Evolutionary conservation across 2,113 vertebrate species (phyloP).

Genomic region (Poicephalus meyeri): DNA sequence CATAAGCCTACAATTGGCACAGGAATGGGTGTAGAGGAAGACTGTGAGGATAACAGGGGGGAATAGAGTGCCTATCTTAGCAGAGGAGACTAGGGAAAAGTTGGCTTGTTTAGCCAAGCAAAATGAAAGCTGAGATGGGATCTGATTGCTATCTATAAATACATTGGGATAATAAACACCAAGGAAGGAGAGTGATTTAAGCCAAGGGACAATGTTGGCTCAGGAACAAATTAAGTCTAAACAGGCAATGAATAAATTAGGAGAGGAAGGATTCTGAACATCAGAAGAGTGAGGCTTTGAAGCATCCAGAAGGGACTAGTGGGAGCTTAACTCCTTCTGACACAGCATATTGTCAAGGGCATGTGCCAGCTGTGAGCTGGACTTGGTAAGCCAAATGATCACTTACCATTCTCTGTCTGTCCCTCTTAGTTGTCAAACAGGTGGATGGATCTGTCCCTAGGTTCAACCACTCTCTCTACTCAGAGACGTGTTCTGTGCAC

Average conservation of each 20-base stretch:
- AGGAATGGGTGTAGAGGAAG: background rate
- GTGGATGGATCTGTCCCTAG: background rate
- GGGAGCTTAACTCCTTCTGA: background rate
- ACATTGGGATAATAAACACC: background rate
- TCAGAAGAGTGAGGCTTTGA: background rate
- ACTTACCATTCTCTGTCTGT: background rate
- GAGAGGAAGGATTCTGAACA: background rate
- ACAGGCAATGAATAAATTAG: slow-evolving; percentile 14
- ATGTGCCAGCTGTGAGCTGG: background rate
- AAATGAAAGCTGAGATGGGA: slow-evolving; percentile 12
- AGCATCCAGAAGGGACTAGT: background rate
- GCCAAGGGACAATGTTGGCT: slow-evolving; percentile 21
- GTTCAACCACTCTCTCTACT: background rate
- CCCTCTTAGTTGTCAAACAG: background rate
- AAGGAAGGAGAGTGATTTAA: slow-evolving; percentile 30
- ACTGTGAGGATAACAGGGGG: background rate
- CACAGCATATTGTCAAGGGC: rapidly evolving
- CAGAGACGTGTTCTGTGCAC: background rate
- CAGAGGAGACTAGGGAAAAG: background rate
- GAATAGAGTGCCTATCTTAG: background rate
- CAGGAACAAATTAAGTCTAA: slow-evolving; percentile 1
- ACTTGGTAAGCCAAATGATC: background rate
- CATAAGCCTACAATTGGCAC: rapidly evolving
- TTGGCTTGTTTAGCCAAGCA: background rate
- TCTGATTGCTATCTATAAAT: slow-evolving; percentile 33